Evolutionary conservation across 2,888 invertebrate species (phyloP).

Genomic region (Drosophila mayaguana): DNA sequence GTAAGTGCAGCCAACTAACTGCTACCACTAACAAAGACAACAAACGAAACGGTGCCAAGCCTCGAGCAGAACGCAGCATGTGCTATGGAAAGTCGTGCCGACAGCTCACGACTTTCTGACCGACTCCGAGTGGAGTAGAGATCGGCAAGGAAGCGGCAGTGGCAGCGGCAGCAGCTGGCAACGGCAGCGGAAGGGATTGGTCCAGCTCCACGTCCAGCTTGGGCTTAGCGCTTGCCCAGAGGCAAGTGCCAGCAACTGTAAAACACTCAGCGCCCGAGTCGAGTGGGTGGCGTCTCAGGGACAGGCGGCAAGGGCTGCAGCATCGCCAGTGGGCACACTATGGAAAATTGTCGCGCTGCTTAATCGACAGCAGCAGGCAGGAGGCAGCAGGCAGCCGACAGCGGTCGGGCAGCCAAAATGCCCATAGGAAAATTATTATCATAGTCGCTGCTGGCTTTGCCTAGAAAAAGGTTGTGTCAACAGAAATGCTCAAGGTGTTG

Average conservation of each 20-base stretch:
- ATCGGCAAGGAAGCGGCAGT: neutral
- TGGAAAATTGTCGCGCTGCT: constrained; percentile 80
- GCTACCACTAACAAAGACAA: constrained; percentile 80
- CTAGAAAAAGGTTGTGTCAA: constrained; percentile 77
- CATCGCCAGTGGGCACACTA: constrained; percentile 45
- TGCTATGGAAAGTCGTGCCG: constrained; percentile 77
- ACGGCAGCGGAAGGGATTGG: constrained; percentile 19
- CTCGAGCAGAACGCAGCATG: constrained; percentile 78
- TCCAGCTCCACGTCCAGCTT: constrained; percentile 30
- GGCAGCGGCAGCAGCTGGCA: constrained; percentile 1
- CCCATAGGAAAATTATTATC: constrained; percentile 76
- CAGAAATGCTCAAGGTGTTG: constrained; percentile 77
- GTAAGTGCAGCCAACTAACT: constrained; percentile 80
- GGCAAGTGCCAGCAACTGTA: constrained; percentile 78
- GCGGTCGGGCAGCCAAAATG: constrained; percentile 42
- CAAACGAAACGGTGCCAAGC: constrained; percentile 68
- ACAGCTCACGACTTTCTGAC: constrained; percentile 70
- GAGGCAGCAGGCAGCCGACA: no score
- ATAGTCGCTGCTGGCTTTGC: constrained; percentile 51
- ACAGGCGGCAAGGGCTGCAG: neutral
- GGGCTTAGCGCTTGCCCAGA: constrained; percentile 46
- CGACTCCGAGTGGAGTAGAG: constrained; percentile 11
- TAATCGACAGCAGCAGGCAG: constrained; percentile 73
- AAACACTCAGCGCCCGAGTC: constrained; percentile 68
- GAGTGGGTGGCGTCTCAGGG: constrained; percentile 66